Conservation (phyloP, 2,113 vertebrate genomes). For the Phaethornis superciliosus region DNA sequence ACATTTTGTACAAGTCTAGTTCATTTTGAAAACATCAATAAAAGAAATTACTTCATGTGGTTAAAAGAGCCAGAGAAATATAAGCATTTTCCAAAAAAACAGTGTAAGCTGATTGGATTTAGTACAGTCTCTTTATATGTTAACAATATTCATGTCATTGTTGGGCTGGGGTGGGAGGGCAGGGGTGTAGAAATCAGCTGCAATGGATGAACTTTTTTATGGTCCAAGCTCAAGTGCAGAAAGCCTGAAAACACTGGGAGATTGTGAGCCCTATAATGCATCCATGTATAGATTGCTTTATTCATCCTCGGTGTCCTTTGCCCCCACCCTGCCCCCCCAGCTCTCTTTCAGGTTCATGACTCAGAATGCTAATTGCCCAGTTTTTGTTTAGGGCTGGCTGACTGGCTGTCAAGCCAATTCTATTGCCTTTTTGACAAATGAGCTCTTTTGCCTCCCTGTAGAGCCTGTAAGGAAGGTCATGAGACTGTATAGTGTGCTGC, state of each 20-base stretch:
- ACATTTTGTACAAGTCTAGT: not conserved
- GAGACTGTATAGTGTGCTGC: not conserved
- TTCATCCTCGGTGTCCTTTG: not conserved
- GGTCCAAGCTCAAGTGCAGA: not conserved
- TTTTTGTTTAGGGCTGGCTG: constrained; percentile 34
- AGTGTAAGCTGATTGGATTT: not conserved
- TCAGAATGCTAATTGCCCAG: constrained; percentile 57
- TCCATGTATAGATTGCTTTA: constrained; percentile 31
- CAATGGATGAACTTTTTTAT: not conserved
- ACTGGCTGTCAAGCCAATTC: constrained; percentile 54
- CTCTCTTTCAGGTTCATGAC: constrained; percentile 20
- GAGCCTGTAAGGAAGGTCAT: constrained; percentile 9
- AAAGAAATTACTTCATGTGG: not conserved
- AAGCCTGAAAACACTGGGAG: not conserved
- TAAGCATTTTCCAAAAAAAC: not conserved
- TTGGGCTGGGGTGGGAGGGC: not conserved
- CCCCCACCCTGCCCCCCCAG: not conserved
- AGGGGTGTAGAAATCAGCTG: not conserved
- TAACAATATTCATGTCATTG: not conserved
- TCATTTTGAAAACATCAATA: not conserved
- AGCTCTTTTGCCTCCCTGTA: constrained; percentile 32
- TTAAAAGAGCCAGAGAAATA: not conserved
- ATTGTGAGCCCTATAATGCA: not conserved
- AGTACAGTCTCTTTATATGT: not conserved
- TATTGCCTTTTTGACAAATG: constrained; percentile 47